phyloP scores from a whole-genome alignment of 1,140 invertebrate genomes.

The Caenorhabditis tropicalis region DNA sequence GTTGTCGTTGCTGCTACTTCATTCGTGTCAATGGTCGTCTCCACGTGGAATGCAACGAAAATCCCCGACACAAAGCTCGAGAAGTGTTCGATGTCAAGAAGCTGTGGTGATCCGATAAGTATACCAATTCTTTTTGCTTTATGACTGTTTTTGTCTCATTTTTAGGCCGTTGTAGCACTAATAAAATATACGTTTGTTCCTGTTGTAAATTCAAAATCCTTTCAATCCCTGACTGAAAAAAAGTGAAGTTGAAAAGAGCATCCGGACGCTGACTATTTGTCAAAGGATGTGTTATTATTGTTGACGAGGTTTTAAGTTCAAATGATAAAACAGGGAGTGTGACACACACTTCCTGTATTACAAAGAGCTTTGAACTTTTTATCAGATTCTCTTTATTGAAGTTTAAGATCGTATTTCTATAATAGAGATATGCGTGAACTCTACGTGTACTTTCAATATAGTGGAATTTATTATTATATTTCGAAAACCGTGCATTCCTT shows the following conservation, averaged over 20 bases:
- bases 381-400: too few relatives aligned
- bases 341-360: background rate
- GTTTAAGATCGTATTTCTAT: too few relatives aligned
- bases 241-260: background rate
- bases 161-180: background rate
- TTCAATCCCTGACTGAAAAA: background rate
- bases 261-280: background rate
- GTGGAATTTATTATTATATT: too few relatives aligned
- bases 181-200: background rate
- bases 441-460: too few relatives aligned
- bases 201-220: background rate
- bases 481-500: background rate
- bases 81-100: slow-evolving; percentile 57
- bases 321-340: background rate
- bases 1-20: slow-evolving; percentile 56
- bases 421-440: too few relatives aligned
- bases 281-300: background rate
- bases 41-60: slow-evolving; percentile 55
- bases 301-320: background rate
- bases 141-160: background rate
- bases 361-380: too few relatives aligned
- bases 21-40: slow-evolving; percentile 55
- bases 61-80: slow-evolving; percentile 56
- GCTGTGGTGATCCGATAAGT: slow-evolving; percentile 46
- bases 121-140: background rate